Conservation (phyloP, 2,888 invertebrate species). For the Chromoteleia sp. region DNA sequence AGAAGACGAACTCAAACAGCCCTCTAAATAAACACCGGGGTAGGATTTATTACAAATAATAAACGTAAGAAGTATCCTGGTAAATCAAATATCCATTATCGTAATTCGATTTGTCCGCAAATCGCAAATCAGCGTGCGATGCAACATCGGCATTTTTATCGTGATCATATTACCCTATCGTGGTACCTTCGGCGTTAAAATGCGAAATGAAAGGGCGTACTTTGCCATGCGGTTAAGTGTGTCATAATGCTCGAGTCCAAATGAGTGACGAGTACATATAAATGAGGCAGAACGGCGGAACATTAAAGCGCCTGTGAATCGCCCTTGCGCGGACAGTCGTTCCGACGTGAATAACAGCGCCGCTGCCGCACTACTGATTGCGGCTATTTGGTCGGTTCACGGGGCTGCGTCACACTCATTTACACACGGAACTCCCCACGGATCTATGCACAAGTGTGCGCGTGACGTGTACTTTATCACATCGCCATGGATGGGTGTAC, state of each 20-base stretch:
- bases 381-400: conserved; percentile 41
- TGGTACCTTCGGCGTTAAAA: conserved; percentile 8
- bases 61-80: conserved; percentile 15
- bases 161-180: conserved; percentile 16
- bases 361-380: conserved; percentile 40
- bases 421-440: too few relatives aligned
- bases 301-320: conserved; percentile 49
- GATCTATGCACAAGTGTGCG: conserved; percentile 58
- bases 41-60: conserved; percentile 39
- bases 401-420: conserved; percentile 26
- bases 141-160: conserved; percentile 46
- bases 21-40: conserved; percentile 21
- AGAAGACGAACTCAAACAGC: conserved; percentile 13
- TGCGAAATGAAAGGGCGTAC: conserved; percentile 47
- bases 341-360: conserved; percentile 38
- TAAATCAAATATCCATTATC: conserved; percentile 54
- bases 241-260: conserved; percentile 45
- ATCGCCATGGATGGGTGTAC: conserved; percentile 36
- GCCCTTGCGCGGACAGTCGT: conserved; percentile 21
- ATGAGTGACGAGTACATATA: conserved; percentile 60
- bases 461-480: conserved; percentile 65
- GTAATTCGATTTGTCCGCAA: conserved; percentile 25
- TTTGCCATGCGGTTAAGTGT: conserved; percentile 45
- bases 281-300: conserved; percentile 50
- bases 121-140: conserved; percentile 7